A percentile compares a stretch with the other conserved stretches of the same genome.
phyloP scores from a whole-genome alignment of 1,140 invertebrate genomes.

The Gryllus bimaculatus region DNA sequence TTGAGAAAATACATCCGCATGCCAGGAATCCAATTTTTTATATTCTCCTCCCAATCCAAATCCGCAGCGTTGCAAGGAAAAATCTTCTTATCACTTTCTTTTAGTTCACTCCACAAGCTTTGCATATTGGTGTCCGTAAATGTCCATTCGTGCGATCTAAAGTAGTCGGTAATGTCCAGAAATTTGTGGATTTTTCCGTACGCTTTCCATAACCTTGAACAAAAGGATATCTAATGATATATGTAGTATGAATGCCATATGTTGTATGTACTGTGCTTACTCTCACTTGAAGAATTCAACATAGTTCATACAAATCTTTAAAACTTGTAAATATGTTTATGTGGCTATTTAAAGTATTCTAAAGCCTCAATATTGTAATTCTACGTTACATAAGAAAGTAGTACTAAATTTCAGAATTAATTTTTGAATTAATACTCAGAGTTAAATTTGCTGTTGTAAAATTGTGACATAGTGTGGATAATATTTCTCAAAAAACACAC shows the following conservation, averaged over 20 bases:
- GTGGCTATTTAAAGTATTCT: not conserved
- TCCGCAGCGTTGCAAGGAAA: constrained; percentile 58
- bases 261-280: no score
- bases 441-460: no score
- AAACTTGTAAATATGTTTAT: not conserved
- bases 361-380: not conserved
- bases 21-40: constrained; percentile 52
- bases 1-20: constrained; percentile 60
- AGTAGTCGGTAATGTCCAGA: constrained; percentile 56
- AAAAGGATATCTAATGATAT: not conserved
- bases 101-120: constrained; percentile 44
- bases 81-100: constrained; percentile 44
- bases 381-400: not conserved
- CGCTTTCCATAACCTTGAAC: constrained; percentile 49
- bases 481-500: no score
- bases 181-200: constrained; percentile 70
- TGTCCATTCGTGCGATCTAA: constrained; percentile 57
- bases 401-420: not conserved
- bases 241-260: not conserved
- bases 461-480: no score
- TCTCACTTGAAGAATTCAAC: not conserved
- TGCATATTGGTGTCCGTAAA: constrained; percentile 56
- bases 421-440: not conserved
- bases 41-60: constrained; percentile 58
- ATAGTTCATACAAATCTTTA: not conserved